These are phyloP conservation scores for Pogonomyrmex californicus DNA, from an alignment of 1,140 invertebrate species.

Conservation along the genomic window DNA sequence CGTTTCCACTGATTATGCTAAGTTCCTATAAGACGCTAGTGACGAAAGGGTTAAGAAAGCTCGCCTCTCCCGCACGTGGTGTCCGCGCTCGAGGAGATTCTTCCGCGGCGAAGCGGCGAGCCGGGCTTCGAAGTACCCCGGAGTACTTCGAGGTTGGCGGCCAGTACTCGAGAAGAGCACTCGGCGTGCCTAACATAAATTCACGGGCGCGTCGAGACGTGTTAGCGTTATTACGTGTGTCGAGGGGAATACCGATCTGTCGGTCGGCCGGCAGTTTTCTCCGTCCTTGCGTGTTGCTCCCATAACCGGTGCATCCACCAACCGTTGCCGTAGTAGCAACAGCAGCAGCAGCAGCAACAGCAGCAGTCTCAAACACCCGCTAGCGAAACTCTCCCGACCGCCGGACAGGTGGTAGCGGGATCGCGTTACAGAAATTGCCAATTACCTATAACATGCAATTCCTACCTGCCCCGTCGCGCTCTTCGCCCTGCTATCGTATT, in stretches of 20 bases:
- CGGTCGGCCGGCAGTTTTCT: slow-evolving; percentile 40
- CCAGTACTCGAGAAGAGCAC: slow-evolving; percentile 42
- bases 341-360: neutral
- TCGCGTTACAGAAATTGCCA: slow-evolving; percentile 85
- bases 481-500: slow-evolving; percentile 79
- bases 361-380: slow-evolving; percentile 55
- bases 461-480: slow-evolving; percentile 69
- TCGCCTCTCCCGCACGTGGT: slow-evolving; percentile 31
- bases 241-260: slow-evolving; percentile 73
- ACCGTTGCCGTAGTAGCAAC: neutral
- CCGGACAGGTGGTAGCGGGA: slow-evolving; percentile 80
- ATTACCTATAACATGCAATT: slow-evolving; percentile 85
- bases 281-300: slow-evolving; percentile 38
- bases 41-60: slow-evolving; percentile 24
- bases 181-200: slow-evolving; percentile 74
- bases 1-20: slow-evolving; percentile 40
- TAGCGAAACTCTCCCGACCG: slow-evolving; percentile 65
- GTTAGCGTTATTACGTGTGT: slow-evolving; percentile 79
- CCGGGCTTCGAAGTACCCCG: slow-evolving; percentile 36
- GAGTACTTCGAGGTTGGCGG: slow-evolving; percentile 56
- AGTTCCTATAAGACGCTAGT: slow-evolving; percentile 25
- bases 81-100: slow-evolving; percentile 38
- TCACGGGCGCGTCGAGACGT: slow-evolving; percentile 69
- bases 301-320: slow-evolving; percentile 34
- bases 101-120: slow-evolving; percentile 27